Evolutionary conservation across 2,888 invertebrate genomes (phyloP).

Genomic region (Brachyopa scutellaris): DNA sequence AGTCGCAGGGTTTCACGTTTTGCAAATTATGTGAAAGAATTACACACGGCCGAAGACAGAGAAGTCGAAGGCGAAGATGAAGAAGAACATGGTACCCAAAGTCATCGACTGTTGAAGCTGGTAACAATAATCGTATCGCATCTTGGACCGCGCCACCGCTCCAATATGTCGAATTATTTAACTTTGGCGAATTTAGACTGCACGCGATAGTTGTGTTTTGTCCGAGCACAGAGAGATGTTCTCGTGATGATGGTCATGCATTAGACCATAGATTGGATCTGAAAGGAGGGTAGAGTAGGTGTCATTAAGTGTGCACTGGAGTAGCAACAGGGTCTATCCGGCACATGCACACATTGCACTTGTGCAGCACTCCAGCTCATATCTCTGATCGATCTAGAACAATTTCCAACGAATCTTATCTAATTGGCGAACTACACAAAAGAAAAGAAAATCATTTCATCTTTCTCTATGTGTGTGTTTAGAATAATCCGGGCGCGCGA

Average conservation of each 20-base stretch:
- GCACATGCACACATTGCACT: constrained; percentile 9
- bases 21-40: constrained; percentile 67
- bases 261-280: constrained; percentile 64
- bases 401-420: constrained; percentile 69
- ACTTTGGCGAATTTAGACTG: constrained; percentile 66
- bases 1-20: constrained; percentile 62
- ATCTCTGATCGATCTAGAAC: constrained; percentile 69
- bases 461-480: neutral
- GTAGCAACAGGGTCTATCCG: constrained; percentile 33
- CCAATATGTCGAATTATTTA: constrained; percentile 69
- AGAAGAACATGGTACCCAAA: constrained; percentile 47
- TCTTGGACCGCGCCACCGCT: constrained; percentile 20
- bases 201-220: constrained; percentile 57
- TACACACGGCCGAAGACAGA: constrained; percentile 12
- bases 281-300: constrained; percentile 63
- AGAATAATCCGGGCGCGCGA: constrained; percentile 52
- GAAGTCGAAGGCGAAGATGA: constrained; percentile 33
- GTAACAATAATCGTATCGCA: constrained; percentile 48
- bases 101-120: constrained; percentile 62
- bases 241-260: constrained; percentile 63
- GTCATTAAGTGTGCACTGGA: constrained; percentile 69
- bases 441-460: constrained; percentile 47
- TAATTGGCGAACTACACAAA: constrained; percentile 56
- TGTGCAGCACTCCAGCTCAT: constrained; percentile 21
- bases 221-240: constrained; percentile 41